phyloP scores from a whole-genome alignment of 2,797 vertebrate species.

The Anguilla anguilla region DNA sequence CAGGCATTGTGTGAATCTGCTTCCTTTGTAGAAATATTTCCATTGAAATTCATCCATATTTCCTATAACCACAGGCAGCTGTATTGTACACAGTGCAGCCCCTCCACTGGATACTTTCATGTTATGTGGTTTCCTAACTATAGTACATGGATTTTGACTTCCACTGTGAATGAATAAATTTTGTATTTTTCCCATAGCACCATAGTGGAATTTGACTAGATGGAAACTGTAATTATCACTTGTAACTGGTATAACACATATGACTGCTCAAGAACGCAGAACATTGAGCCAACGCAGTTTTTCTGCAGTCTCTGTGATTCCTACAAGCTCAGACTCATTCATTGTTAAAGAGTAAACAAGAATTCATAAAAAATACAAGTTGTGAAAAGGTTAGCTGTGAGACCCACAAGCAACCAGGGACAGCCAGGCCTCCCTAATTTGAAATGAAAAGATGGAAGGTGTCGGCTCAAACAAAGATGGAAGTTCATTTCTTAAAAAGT shows the following conservation, averaged over 20 bases:
- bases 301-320: not conserved
- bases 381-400: not conserved
- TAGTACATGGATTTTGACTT: not conserved
- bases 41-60: not conserved
- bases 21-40: not conserved
- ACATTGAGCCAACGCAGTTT: not conserved
- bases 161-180: not conserved
- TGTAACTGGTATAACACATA: not conserved
- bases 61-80: not conserved
- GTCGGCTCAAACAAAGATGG: not conserved
- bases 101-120: not conserved
- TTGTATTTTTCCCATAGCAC: not conserved
- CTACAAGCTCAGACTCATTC: not conserved
- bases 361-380: constrained; percentile 5
- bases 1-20: not conserved
- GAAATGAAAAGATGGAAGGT: not conserved
- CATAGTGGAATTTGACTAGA: not conserved
- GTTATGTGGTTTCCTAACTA: not conserved
- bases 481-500: not conserved
- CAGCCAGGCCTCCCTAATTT: not conserved
- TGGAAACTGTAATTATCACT: not conserved
- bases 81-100: not conserved
- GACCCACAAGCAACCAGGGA: not conserved
- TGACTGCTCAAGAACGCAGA: not conserved
- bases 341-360: not conserved